phyloP scores from a whole-genome alignment of 1,140 invertebrate species.

The Drosophila pseudoobscura region DNA sequence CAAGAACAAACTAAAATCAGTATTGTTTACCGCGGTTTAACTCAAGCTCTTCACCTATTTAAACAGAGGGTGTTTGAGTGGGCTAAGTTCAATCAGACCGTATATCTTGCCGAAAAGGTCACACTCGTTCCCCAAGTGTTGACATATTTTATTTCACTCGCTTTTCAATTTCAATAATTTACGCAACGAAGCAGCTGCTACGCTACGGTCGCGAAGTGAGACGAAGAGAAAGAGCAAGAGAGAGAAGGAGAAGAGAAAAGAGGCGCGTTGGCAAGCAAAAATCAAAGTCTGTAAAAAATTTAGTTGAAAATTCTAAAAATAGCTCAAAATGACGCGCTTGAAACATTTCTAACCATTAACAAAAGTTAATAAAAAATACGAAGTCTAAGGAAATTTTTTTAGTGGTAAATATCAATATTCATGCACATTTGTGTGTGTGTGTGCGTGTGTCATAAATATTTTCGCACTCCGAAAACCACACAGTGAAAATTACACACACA shows the following conservation, averaged over 20 bases:
- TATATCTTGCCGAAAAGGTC: too few species aligned
- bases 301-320: conserved; percentile 61
- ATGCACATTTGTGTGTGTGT: conserved; percentile 24
- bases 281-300: conserved; percentile 68
- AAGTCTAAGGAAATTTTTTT: conserved; percentile 4
- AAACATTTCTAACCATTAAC: conserved; percentile 67
- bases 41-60: too few species aligned
- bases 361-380: conserved; percentile 23
- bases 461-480: conserved; percentile 24
- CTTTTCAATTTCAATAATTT: too few species aligned
- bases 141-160: too few species aligned
- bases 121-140: too few species aligned
- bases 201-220: background rate
- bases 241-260: conserved; percentile 30
- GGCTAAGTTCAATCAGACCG: too few species aligned
- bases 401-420: conserved; percentile 45
- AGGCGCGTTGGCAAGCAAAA: conserved; percentile 63
- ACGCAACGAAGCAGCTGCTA: conserved; percentile 2
- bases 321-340: conserved; percentile 75
- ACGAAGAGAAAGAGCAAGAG: conserved; percentile 16
- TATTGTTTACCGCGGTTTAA: too few species aligned
- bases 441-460: conserved; percentile 45
- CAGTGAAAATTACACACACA: background rate
- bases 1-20: too few species aligned
- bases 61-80: too few species aligned